Evolutionary conservation across 2,888 invertebrate genomes (phyloP).

Genomic region (Stenoptilia bipunctidactyla): DNA sequence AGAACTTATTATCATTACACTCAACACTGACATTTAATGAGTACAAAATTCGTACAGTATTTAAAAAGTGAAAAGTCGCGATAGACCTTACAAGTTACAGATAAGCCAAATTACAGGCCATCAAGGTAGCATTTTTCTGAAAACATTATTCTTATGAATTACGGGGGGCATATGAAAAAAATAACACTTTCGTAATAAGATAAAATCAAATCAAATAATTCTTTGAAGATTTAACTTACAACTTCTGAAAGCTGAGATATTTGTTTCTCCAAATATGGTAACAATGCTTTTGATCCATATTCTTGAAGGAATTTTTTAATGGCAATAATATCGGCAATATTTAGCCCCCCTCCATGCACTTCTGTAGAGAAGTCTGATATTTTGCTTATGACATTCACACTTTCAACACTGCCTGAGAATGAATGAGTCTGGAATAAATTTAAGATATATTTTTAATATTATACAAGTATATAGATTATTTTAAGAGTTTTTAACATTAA

Average conservation of each 20-base stretch:
- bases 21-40: no score
- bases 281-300: conserved; percentile 85
- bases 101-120: no score
- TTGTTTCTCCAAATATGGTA: conserved; percentile 93
- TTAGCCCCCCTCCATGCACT: conserved; percentile 82
- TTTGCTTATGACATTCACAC: conserved; percentile 68
- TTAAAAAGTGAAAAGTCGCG: no score
- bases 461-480: no score
- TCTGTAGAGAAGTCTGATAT: conserved; percentile 54
- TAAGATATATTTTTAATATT: no score
- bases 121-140: no score
- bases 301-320: conserved; percentile 88
- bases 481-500: no score
- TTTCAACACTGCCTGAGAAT: conserved; percentile 71
- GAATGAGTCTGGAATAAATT: conserved; percentile 52
- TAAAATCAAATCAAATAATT: neutral
- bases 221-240: conserved; percentile 46
- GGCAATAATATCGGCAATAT: conserved; percentile 86
- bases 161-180: conserved; percentile 2
- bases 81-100: no score
- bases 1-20: no score
- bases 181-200: conserved; percentile 4
- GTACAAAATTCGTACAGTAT: no score
- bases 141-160: no score
- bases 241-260: conserved; percentile 84